phyloP scores from a whole-genome alignment of 2,797 vertebrate species.

The Anomalospiza imberbis region DNA sequence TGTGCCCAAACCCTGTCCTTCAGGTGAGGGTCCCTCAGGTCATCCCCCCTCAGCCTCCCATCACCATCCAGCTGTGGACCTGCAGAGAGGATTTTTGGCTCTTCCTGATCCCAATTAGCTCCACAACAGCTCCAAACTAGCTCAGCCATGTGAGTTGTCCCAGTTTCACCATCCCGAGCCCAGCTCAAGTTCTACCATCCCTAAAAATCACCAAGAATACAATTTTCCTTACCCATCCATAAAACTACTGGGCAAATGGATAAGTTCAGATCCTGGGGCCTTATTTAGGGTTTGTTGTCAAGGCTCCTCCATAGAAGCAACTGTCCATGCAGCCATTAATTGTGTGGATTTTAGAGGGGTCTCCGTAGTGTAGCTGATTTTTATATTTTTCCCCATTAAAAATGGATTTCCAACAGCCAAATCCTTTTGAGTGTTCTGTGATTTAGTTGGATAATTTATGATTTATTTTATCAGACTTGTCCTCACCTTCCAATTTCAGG shows the following conservation, averaged over 20 bases:
- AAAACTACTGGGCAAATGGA: not conserved
- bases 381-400: not conserved
- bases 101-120: not conserved
- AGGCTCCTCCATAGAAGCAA: not conserved
- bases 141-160: not conserved
- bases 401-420: not conserved
- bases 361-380: not conserved
- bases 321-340: not conserved
- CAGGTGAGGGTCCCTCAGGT: not conserved
- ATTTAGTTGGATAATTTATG: not conserved
- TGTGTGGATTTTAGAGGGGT: not conserved
- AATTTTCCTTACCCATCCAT: not conserved
- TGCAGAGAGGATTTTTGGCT: not conserved
- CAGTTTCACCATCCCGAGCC: accelerated
- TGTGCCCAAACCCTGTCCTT: not conserved
- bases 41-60: not conserved
- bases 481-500: not conserved
- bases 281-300: not conserved
- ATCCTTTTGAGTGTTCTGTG: not conserved
- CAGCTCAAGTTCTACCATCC: not conserved
- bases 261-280: not conserved
- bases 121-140: not conserved
- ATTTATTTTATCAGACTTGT: not conserved
- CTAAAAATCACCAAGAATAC: not conserved
- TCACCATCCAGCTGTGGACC: accelerated